Evolutionary conservation across 1,140 invertebrate species (phyloP).

Genomic region (Aphis craccivora): DNA sequence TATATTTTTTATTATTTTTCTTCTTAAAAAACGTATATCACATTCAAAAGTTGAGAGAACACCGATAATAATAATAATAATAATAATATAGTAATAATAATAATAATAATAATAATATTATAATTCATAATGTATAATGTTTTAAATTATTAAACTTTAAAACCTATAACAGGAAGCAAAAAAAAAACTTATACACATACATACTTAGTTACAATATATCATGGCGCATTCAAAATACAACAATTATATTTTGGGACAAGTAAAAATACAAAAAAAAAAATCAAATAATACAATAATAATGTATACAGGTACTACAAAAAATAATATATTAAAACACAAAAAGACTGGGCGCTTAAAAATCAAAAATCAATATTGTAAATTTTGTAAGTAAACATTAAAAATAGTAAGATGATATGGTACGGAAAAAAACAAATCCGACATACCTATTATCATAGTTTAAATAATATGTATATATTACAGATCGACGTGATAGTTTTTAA

Average conservation of each 20-base stretch:
- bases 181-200: slow-evolving; percentile 39
- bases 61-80: slow-evolving; percentile 43
- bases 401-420: neutral
- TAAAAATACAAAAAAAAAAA: slow-evolving; percentile 35
- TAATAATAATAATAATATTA: slow-evolving; percentile 20
- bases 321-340: slow-evolving; percentile 28
- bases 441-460: neutral
- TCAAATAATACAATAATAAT: neutral
- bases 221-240: slow-evolving; percentile 47
- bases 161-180: slow-evolving; percentile 57
- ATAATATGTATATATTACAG: neutral
- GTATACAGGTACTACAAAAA: neutral
- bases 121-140: slow-evolving; percentile 21
- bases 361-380: slow-evolving; percentile 13
- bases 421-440: neutral
- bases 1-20: slow-evolving; percentile 16
- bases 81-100: slow-evolving; percentile 32
- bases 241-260: slow-evolving; percentile 29
- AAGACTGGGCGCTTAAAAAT: slow-evolving; percentile 41
- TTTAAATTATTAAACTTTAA: slow-evolving; percentile 47
- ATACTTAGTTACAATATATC: slow-evolving; percentile 38
- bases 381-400: neutral
- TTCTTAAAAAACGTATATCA: slow-evolving; percentile 57
- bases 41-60: slow-evolving; percentile 57
- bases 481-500: neutral